Conservation (phyloP, 2,113 vertebrate species). For the Chrysemys picta region DNA sequence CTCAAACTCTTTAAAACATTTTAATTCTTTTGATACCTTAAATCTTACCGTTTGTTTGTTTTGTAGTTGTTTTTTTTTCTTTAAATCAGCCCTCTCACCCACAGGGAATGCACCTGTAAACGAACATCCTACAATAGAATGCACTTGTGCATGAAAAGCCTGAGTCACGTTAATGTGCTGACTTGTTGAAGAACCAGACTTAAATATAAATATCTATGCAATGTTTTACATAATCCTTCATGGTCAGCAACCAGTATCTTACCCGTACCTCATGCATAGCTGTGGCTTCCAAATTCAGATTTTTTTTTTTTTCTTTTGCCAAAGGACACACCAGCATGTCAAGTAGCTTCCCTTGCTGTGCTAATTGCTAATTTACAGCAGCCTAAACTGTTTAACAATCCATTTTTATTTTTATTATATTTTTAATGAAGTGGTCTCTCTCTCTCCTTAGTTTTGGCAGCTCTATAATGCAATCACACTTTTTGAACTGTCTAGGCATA, state of each 20-base stretch:
- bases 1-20: not conserved
- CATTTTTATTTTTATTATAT: not conserved
- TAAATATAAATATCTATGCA: not conserved
- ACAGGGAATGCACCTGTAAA: not conserved
- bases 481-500: conserved; percentile 88
- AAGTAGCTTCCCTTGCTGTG: not conserved
- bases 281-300: not conserved
- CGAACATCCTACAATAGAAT: not conserved
- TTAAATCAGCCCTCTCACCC: not conserved
- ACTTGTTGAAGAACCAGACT: not conserved
- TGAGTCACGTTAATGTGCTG: not conserved
- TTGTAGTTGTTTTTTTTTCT: too few relatives aligned
- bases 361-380: not conserved
- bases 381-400: not conserved
- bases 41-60: too few relatives aligned
- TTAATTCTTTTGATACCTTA: not conserved
- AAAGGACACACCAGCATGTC: not conserved
- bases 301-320: not conserved
- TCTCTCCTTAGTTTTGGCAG: conserved; percentile 92
- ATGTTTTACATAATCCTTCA: not conserved
- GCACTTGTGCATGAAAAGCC: not conserved
- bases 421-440: not conserved
- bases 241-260: not conserved
- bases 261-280: not conserved
- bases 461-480: conserved; percentile 94